Base-by-base conservation (phyloP, 2,888 invertebrate genomes). In the Polyploca ridens region DNA sequence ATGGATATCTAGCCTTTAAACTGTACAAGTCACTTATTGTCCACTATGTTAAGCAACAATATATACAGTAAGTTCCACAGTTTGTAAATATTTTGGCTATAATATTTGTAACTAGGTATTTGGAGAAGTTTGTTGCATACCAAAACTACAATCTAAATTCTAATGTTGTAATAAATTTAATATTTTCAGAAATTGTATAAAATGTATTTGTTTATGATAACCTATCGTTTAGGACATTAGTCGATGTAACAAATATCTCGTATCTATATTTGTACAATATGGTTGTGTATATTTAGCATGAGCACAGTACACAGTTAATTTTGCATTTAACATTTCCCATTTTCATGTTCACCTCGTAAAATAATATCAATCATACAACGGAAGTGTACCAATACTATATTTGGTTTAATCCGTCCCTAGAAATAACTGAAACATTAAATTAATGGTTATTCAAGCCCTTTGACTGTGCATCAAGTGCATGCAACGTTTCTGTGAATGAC, bases 351-450 rank as follows among this genome's bases (percentile, higher is more conserved):
- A 62, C 63, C 64, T 66, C 62, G 33, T 62, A 57, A 59, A 46
- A 72, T 72, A 71, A 65, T 27, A 27, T 27, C 27, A 57, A 70
- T 72, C 77, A 75, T 75, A 74, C 62, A 70, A 79, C 67, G 72
- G 64, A 73, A 75, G 67, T 78, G 71, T 78, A 69, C 77, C 72
- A 73, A 74, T 73, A 79, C 71, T 73, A 69, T 66, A 79, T 87
- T 88, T 86, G 83, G 82, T 87, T 85, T 76, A 86, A 83, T 92
- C 92, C 92, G 92, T 93, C 92, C 92, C 87, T 89, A 85, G 82
- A 71, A 78, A 80, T 76, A 85, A 85, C 74, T 75, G 70, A 19
- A 54, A 54, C 69, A 73, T 61, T 64, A 65, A 72, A 64, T 27
- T 64, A 65, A 64, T 64, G 44, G 67, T 64, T 65, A 64, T 62